Base-by-base conservation (phyloP, 2,888 invertebrate genomes). In the Oscheius sp. region DNA sequence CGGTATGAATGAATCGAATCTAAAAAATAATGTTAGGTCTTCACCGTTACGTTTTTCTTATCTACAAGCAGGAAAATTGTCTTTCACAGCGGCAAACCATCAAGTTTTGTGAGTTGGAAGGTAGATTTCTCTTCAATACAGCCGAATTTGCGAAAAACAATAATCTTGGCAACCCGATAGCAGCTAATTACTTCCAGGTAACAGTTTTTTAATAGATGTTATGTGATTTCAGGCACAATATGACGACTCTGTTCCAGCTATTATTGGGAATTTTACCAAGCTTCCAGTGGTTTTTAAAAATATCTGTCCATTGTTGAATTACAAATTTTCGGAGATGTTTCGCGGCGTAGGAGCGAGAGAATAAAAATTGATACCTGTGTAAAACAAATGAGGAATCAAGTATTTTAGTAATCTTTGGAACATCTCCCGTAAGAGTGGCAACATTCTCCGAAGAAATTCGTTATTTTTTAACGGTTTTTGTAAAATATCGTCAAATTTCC, bases 181-280 rank as follows among this genome's bases (percentile, higher is more conserved):
- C 93, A 61, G 94, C 92, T 12, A 95, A 94, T 86, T 91, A 93
- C 85, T 94, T 54, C 20, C 54, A 54, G 22, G 54, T 47, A 5
- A 2, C 12, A 3, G 20, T n/a, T n/a, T n/a, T n/a, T n/a, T 17
- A 41, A 41, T 41, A 17, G 12, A 12, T 41, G 20, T 24, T 24
- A 24, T 47, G 5, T 20, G 4, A 4, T 47, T 77, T 20, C 91
- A 92, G 86, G 93, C 94, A 0, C 90, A 92, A 86, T 94, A 90
- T 87, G 94, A 94, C 85, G 92, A 92, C 78, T 94, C 93, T 83
- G 94, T 94, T 0, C 94, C 94, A 0, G 90, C 90, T 69, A 87
- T 94, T 2, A 93, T 94, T 87, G 33, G 5, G 2, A 54, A 33
- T 32, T 54, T 54, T 33, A 33, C 4, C 9, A 47, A 47, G 24